Percentiles rank a stretch among this genome's conserved stretches.
Conservation (phyloP, 1,140 invertebrate genomes). For the Doryteuthis pealeii region DNA sequence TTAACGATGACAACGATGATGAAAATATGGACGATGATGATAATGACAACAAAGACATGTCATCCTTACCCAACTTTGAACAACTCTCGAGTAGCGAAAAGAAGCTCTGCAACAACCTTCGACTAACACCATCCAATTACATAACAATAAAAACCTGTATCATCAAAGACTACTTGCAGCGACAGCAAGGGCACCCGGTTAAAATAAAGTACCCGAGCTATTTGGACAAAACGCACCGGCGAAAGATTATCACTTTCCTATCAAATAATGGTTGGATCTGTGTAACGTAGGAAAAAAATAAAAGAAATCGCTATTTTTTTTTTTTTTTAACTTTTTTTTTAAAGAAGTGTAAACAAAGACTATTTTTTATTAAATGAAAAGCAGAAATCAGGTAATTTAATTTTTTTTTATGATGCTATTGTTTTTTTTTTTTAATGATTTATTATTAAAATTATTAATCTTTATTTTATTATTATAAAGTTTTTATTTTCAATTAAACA, state of each 20-base stretch:
- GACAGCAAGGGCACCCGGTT: conserved; percentile 53
- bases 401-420: too few relatives aligned
- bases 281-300: conserved; percentile 33
- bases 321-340: too few relatives aligned
- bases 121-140: conserved; percentile 59
- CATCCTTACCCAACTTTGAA: conserved; percentile 49
- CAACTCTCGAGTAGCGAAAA: conserved; percentile 55
- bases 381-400: too few relatives aligned
- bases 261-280: conserved; percentile 60
- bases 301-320: conserved; percentile 8
- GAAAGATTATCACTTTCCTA: conserved; percentile 59
- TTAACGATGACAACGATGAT: conserved; percentile 18
- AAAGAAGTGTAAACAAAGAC: too few relatives aligned
- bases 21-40: conserved; percentile 43
- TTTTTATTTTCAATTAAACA: too few relatives aligned
- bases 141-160: conserved; percentile 60
- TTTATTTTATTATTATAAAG: too few relatives aligned
- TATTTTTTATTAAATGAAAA: too few relatives aligned
- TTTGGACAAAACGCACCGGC: conserved; percentile 57
- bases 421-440: too few relatives aligned
- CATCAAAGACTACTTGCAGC: conserved; percentile 58
- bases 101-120: conserved; percentile 59
- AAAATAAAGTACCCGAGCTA: conserved; percentile 58
- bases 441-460: too few relatives aligned
- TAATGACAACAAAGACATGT: conserved; percentile 42